Conservation (phyloP, 2,113 vertebrate genomes). For the Syngnathus floridae region DNA sequence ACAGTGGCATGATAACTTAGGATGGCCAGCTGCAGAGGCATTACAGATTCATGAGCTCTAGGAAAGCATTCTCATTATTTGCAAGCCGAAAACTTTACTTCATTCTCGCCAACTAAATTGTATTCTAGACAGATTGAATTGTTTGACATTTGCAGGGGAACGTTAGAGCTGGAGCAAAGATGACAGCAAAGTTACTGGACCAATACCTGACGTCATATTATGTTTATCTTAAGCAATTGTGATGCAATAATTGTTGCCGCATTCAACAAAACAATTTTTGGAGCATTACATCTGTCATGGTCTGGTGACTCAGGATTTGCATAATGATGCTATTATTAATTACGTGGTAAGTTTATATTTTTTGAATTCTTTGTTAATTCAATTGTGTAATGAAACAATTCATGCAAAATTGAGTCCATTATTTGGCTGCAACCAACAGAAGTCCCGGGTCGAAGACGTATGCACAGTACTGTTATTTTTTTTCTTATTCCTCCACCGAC, state of each 20-base stretch:
- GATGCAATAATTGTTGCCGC: no score
- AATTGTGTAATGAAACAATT: background rate
- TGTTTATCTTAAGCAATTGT: constrained; percentile 1
- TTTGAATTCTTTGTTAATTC: background rate
- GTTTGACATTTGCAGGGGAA: constrained; percentile 32
- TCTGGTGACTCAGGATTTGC: background rate
- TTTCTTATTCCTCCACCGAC: no score
- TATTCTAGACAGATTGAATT: constrained; percentile 25
- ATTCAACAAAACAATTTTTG: constrained; percentile 15
- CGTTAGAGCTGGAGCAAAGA: constrained; percentile 30
- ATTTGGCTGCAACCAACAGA: background rate
- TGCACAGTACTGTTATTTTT: no score
- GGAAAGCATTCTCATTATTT: background rate
- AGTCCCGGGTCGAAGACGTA: background rate
- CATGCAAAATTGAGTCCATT: background rate
- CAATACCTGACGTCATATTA: constrained; percentile 26
- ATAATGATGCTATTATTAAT: background rate
- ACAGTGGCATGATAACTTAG: constrained; percentile 17
- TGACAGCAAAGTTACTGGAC: constrained; percentile 29
- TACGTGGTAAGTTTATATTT: background rate
- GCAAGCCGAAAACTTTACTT: background rate
- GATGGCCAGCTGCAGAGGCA: constrained; percentile 2
- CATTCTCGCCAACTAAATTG: constrained; percentile 22
- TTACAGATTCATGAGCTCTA: constrained; percentile 6
- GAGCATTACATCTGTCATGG: background rate